Base-by-base conservation (phyloP, 1,140 invertebrate genomes). In the Drosophila albomicans region DNA sequence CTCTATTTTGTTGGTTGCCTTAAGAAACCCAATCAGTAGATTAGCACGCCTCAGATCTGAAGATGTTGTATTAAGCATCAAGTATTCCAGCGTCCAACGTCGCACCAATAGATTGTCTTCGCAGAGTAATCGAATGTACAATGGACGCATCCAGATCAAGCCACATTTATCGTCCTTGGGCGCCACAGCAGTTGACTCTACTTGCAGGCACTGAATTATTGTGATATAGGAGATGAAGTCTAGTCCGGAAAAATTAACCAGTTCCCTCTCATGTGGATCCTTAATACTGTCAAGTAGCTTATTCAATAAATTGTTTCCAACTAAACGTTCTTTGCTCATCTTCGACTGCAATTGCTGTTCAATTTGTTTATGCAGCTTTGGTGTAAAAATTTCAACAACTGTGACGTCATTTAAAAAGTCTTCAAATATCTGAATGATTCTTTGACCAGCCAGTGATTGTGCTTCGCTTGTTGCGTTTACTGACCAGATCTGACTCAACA, bases 171-270 rank as follows among this genome's bases (percentile, higher is more conserved):
- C 57, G 1, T 30, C 41, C 5, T 43, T 25, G 2, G 1, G 15
- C 8, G 15, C 3, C 3, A 1, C 5, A 5, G 32, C 3, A 10
- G 7, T 43, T 61, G 28, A 1, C 20, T 15, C 57, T 11, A 54
- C 25, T 32, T 95, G 94, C 13, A 95, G 82, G 28, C 93, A 93
- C 82, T 95, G 94, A n/a, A 95, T 73, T 35, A 95, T 77, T 0
- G 61, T 89, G 5, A 91, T 70, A 38, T 71, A 82, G 15, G 61
- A 51, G 15, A 38, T 56, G 74, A 90, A 92, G 6, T 81, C 67
- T 10, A 48, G 30, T 15, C 75, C 35, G 32, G 41, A 43, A 43
- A 43, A 43, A n/a, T 43, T 3, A 4, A 3, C 8, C 7, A 13
- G 10, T 0, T 6, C 48, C 10, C 48, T 25, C 3, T 49, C 16